These are phyloP conservation scores for Aurelia aurita DNA, from an alignment of 30 jellyfish, hydroid and myxozoan species.

Conservation along the genomic window DNA sequence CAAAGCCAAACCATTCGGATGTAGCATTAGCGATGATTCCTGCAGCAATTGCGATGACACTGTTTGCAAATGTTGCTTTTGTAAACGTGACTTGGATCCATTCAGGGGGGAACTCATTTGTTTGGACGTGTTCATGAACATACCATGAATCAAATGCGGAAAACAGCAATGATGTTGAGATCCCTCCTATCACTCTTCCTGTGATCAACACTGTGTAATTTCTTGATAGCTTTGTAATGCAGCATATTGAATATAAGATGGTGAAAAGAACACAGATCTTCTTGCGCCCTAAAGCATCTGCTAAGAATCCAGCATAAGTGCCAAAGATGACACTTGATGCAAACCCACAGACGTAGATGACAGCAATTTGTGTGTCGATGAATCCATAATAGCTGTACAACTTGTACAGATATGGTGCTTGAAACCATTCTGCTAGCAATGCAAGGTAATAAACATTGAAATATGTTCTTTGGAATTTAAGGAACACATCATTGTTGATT, in stretches of 20 bases:
- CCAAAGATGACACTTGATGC: slow-evolving; percentile 96
- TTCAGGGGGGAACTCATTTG: slow-evolving; percentile 89
- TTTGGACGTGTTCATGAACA: slow-evolving; percentile 85
- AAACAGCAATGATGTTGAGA: slow-evolving; percentile 88
- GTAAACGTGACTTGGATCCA: slow-evolving; percentile 91
- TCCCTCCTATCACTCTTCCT: slow-evolving; percentile 95
- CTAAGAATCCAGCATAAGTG: slow-evolving; percentile 85
- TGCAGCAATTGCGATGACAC: slow-evolving; percentile 89
- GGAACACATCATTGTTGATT: slow-evolving; percentile 86
- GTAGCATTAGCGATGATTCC: slow-evolving; percentile 85
- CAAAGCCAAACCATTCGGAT: slow-evolving; percentile 87
- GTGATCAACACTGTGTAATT: slow-evolving; percentile 62
- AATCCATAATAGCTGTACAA: slow-evolving; percentile 91
- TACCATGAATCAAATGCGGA: slow-evolving; percentile 98
- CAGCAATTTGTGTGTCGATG: slow-evolving; percentile 96
- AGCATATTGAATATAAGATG: slow-evolving; percentile 85
- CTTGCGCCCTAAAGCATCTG: slow-evolving; percentile 93
- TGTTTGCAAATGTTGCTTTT: slow-evolving; percentile 83
- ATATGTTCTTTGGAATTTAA: slow-evolving; percentile 78
- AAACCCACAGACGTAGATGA: slow-evolving; percentile 92
- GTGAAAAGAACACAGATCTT: slow-evolving; percentile 88
- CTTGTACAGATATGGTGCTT: slow-evolving; percentile 93
- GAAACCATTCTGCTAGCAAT: slow-evolving; percentile 98
- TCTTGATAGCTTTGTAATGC: slow-evolving; percentile 80
- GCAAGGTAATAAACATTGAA: slow-evolving; percentile 90